phyloP scores from a whole-genome alignment of 1,140 invertebrate genomes.

The Pseudoatta argentina region DNA sequence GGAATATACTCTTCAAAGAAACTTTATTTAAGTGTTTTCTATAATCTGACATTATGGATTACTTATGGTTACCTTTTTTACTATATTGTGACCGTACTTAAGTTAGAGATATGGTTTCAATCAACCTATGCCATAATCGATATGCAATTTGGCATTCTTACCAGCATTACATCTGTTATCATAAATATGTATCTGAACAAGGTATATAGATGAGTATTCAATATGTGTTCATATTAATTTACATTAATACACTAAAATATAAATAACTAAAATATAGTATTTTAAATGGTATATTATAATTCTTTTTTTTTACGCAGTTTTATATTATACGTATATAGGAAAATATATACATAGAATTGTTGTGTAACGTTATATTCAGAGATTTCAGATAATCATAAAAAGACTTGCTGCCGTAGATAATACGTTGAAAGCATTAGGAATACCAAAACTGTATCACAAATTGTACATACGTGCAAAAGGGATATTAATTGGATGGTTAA shows the following conservation, averaged over 20 bases:
- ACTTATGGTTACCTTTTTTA: neutral
- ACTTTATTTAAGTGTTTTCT: slow-evolving; percentile 13
- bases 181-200: neutral
- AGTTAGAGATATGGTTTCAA: neutral
- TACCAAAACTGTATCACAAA: too few species aligned
- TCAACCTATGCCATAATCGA: neutral
- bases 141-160: neutral
- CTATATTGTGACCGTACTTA: neutral
- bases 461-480: too few species aligned
- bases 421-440: too few species aligned
- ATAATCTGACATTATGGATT: neutral
- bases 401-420: too few species aligned
- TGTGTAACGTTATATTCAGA: neutral
- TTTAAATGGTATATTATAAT: neutral
- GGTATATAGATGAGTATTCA: neutral
- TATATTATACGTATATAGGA: too few species aligned
- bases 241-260: neutral
- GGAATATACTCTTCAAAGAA: neutral
- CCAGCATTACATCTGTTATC: neutral
- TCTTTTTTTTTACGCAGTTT: too few species aligned
- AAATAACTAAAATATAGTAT: neutral
- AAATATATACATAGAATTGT: neutral
- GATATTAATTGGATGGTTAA: too few species aligned
- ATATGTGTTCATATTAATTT: neutral
- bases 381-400: too few species aligned